Evolutionary conservation across 2,797 vertebrate genomes (phyloP).

Genomic region (Schizopygopsis malacanthus): DNA sequence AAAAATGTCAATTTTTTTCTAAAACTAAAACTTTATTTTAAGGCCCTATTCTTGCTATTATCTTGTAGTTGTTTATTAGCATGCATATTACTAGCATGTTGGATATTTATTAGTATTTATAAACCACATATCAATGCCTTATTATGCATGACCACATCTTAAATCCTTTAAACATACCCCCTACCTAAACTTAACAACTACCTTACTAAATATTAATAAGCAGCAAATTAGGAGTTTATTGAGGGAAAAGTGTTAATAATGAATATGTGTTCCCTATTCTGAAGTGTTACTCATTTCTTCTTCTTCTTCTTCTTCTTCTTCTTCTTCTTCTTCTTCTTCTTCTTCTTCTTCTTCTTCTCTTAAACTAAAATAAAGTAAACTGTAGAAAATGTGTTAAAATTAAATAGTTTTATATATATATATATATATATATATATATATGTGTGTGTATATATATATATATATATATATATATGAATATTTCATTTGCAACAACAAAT

Average conservation of each 20-base stretch:
- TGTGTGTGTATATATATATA: no score
- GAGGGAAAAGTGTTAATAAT: background rate
- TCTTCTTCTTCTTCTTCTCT: no score
- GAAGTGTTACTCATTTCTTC: background rate
- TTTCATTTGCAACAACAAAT: no score
- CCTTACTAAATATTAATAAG: background rate
- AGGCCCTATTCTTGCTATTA: background rate
- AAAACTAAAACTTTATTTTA: background rate
- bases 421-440: background rate
- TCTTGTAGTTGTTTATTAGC: background rate
- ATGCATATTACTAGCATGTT: background rate
- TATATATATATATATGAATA: no score
- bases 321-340: background rate
- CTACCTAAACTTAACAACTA: no score
- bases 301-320: no score
- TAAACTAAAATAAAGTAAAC: background rate
- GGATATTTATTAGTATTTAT: background rate
- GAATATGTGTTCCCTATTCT: background rate
- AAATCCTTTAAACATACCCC: no score
- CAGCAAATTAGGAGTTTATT: background rate
- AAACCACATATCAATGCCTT: background rate
- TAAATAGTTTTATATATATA: background rate
- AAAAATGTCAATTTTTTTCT: background rate
- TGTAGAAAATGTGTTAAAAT: background rate
- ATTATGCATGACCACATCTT: no score